Percentiles rank a stretch among this genome's conserved stretches.
Conservation (phyloP, 2,113 vertebrate genomes). For the Phrynosoma platyrhinos region DNA sequence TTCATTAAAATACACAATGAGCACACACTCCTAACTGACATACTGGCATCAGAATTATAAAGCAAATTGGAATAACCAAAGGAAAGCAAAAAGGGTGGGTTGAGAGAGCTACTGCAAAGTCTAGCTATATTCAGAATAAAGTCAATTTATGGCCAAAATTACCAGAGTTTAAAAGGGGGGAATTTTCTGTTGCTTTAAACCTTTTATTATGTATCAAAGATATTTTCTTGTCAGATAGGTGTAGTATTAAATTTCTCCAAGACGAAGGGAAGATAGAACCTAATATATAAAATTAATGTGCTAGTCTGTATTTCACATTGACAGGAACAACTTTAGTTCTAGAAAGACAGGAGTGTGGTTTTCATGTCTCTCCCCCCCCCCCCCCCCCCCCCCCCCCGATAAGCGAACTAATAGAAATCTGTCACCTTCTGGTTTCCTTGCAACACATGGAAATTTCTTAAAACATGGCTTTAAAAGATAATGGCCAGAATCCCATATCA, state of each 20-base stretch:
- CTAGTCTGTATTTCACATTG: constrained; percentile 4
- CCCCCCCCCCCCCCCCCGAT: constrained; percentile 4
- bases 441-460: background rate
- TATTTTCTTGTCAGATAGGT: constrained; percentile 8
- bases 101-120: background rate
- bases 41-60: background rate
- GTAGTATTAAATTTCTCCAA: constrained; percentile 23
- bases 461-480: background rate
- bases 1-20: background rate
- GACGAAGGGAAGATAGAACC: constrained; percentile 18
- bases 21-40: background rate
- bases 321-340: constrained; percentile 17
- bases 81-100: background rate
- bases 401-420: constrained; percentile 1
- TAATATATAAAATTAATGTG: constrained; percentile 21
- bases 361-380: background rate
- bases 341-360: background rate
- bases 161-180: background rate
- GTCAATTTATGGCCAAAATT: background rate
- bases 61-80: background rate
- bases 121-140: background rate
- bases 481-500: no score
- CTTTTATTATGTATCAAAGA: constrained; percentile 27
- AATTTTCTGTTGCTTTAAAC: constrained; percentile 11
- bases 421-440: background rate